Conservation (phyloP, 2,888 invertebrate species). For the Eledona agricola region DNA sequence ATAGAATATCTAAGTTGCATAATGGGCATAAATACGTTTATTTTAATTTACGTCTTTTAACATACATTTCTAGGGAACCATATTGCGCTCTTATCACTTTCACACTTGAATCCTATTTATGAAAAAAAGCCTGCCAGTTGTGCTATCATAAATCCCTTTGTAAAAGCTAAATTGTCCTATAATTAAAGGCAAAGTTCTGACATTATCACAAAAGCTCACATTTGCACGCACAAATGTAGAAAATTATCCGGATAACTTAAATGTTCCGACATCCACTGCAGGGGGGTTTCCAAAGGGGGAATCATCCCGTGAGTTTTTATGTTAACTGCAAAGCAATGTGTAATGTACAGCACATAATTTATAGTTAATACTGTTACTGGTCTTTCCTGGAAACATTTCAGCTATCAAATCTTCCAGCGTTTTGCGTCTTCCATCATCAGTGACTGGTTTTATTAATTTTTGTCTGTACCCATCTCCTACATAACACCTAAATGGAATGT, state of each 20-base stretch:
- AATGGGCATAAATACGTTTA: too few relatives aligned
- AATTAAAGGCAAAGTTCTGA: constrained; percentile 8
- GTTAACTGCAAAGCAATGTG: constrained; percentile 68
- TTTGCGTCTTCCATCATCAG: constrained; percentile 76
- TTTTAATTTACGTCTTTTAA: too few relatives aligned
- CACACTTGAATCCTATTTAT: too few relatives aligned
- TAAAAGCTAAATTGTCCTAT: too few relatives aligned
- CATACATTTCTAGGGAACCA: too few relatives aligned
- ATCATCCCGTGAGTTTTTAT: constrained; percentile 89
- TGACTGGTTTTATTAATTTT: constrained; percentile 78
- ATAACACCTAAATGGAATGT: constrained; percentile 90
- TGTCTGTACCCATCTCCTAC: constrained; percentile 76
- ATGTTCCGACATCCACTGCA: constrained; percentile 98
- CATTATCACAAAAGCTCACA: constrained; percentile 33
- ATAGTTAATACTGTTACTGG: constrained; percentile 51
- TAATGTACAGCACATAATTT: constrained; percentile 17
- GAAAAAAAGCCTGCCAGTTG: too few relatives aligned
- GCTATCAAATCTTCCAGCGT: constrained; percentile 75
- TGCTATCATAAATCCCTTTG: neutral
- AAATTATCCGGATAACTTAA: constrained; percentile 99
- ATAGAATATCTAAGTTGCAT: too few relatives aligned
- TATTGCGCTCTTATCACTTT: too few relatives aligned
- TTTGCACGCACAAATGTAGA: constrained; percentile 79
- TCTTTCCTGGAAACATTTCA: constrained; percentile 73
- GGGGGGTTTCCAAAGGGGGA: constrained; percentile 86